Evolutionary conservation across 2,888 invertebrate species (phyloP).

Genomic region (Agrochola lota): DNA sequence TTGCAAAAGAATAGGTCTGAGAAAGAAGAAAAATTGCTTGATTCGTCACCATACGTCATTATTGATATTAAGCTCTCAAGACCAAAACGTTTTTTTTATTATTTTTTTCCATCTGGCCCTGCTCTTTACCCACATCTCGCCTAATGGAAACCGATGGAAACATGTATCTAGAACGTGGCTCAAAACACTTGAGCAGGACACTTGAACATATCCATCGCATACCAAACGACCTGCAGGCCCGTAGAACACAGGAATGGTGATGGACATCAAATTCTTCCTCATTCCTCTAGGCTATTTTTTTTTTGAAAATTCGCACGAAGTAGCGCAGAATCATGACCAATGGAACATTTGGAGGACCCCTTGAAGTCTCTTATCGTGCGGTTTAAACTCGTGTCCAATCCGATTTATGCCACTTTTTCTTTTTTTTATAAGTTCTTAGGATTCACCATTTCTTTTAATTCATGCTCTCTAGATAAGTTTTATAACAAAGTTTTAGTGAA

Average conservation of each 20-base stretch:
- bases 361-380: background rate
- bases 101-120: no score
- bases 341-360: background rate
- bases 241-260: no score
- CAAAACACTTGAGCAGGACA: background rate
- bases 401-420: background rate
- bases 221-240: background rate
- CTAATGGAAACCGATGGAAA: background rate
- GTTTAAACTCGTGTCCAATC: background rate
- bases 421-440: background rate
- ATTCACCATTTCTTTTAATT: no score
- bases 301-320: background rate
- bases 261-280: background rate
- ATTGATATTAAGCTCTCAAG: background rate
- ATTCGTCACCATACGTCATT: background rate
- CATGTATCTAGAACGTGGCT: background rate
- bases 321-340: background rate
- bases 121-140: background rate
- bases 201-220: background rate
- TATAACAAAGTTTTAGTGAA: background rate
- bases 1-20: background rate
- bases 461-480: background rate
- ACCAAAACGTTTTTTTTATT: background rate
- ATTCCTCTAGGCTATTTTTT: background rate
- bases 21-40: background rate